These are phyloP conservation scores for Stichodactyla helianthus DNA, from an alignment of 64 coral and sea anemone species.

Conservation along the genomic window DNA sequence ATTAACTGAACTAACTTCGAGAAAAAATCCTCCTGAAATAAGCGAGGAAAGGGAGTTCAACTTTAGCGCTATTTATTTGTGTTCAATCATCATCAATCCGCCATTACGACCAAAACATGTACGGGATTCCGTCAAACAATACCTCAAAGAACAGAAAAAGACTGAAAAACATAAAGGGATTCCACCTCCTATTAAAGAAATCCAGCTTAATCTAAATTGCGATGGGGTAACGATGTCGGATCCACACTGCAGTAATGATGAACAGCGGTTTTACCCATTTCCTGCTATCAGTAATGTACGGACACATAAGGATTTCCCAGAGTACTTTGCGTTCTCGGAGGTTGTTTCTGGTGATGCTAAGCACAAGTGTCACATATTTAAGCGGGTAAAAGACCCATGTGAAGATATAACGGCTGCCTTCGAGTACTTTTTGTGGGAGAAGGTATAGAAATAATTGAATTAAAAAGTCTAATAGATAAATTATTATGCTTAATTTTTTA, in stretches of 20 bases:
- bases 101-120: slow-evolving; percentile 86
- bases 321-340: slow-evolving; percentile 89
- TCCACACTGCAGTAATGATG: neutral
- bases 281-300: slow-evolving; percentile 54
- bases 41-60: slow-evolving; percentile 59
- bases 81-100: slow-evolving; percentile 84
- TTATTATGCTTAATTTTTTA: no score
- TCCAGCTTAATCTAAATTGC: slow-evolving; percentile 37
- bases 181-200: slow-evolving; percentile 50
- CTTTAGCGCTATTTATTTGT: slow-evolving; percentile 74
- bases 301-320: slow-evolving; percentile 73
- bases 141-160: slow-evolving; percentile 68
- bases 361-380: slow-evolving; percentile 94
- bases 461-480: neutral
- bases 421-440: slow-evolving; percentile 65
- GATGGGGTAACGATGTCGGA: slow-evolving; percentile 84
- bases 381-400: slow-evolving; percentile 37
- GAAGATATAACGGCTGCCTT: slow-evolving; percentile 57
- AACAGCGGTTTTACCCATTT: slow-evolving; percentile 70
- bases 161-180: slow-evolving; percentile 55
- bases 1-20: neutral
- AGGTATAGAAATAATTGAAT: neutral
- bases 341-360: slow-evolving; percentile 86
- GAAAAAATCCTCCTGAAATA: neutral
- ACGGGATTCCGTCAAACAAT: slow-evolving; percentile 92